Percentiles rank a stretch among this genome's conserved stretches.
phyloP scores from a whole-genome alignment of 2,888 invertebrate genomes.

The Machimus atricapillus region DNA sequence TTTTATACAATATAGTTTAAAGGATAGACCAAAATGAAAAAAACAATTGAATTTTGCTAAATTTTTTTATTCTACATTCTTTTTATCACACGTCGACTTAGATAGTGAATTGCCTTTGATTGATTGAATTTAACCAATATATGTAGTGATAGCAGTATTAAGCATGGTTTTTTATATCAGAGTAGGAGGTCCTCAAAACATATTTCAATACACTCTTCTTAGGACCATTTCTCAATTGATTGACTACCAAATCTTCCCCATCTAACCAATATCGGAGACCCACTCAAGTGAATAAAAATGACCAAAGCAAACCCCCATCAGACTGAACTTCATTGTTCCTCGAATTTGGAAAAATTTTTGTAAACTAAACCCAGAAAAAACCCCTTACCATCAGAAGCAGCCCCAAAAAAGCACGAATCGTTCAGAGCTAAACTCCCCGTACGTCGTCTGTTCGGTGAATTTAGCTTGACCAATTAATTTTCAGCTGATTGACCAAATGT shows the following conservation, averaged over 20 bases:
- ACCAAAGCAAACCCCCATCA: background rate
- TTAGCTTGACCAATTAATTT: conserved; percentile 31
- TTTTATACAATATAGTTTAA: too few species aligned
- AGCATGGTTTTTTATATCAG: background rate
- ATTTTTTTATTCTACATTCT: too few species aligned
- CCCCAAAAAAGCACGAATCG: background rate
- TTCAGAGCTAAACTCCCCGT: background rate
- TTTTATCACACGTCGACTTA: too few species aligned
- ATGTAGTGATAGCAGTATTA: too few species aligned
- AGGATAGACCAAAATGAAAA: too few species aligned
- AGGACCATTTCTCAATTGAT: background rate
- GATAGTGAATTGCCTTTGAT: too few species aligned
- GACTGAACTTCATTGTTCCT: background rate
- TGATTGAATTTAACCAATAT: background rate
- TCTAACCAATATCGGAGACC: background rate
- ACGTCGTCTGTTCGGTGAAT: conserved; percentile 5
- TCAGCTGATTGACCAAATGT: conserved; percentile 34
- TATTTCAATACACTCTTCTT: background rate
- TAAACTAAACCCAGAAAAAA: conserved; percentile 3
- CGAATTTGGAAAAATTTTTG: conserved; percentile 18
- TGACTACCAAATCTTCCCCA: background rate
- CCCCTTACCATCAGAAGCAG: background rate
- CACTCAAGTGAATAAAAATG: background rate
- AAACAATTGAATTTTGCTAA: too few species aligned
- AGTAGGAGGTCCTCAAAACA: background rate